phyloP scores from a whole-genome alignment of 2,113 vertebrate species.

The Apaloderma vittatum region DNA sequence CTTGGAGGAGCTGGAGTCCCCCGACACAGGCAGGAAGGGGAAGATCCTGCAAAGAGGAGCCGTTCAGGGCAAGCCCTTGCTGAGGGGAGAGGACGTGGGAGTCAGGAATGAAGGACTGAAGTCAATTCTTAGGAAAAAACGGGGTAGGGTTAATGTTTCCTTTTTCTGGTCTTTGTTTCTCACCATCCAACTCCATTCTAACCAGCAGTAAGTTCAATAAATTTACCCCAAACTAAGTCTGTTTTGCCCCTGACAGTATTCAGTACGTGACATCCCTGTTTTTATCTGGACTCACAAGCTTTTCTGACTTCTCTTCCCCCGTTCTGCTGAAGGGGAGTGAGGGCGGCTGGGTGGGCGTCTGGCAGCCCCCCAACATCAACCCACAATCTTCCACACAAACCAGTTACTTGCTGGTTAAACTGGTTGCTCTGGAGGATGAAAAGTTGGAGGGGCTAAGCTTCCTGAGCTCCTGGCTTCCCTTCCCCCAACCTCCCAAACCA shows the following conservation, averaged over 20 bases:
- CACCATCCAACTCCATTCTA: not conserved
- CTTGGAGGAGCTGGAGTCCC: not conserved
- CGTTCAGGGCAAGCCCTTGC: not conserved
- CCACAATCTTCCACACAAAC: not conserved
- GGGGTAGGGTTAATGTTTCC: accelerated
- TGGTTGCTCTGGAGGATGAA: not conserved
- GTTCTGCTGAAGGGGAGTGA: not conserved
- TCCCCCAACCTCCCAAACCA: not conserved
- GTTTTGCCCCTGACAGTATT: not conserved
- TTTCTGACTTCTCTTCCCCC: not conserved
- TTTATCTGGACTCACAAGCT: not conserved
- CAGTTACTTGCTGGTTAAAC: not conserved
- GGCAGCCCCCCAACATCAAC: not conserved
- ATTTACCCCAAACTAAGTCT: not conserved
- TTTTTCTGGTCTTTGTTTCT: not conserved
- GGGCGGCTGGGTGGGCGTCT: accelerated
- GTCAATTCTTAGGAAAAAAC: not conserved
- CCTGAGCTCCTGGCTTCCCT: not conserved
- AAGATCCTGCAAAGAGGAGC: not conserved
- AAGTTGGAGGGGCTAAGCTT: not conserved
- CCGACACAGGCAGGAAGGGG: not conserved
- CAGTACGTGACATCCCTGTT: accelerated
- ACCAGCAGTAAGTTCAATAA: not conserved
- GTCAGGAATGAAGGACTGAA: not conserved
- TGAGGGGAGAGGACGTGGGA: not conserved